Percentiles rank a stretch among this genome's conserved stretches.
Conservation (phyloP, 2,888 invertebrate species). For the Hyles lineata region DNA sequence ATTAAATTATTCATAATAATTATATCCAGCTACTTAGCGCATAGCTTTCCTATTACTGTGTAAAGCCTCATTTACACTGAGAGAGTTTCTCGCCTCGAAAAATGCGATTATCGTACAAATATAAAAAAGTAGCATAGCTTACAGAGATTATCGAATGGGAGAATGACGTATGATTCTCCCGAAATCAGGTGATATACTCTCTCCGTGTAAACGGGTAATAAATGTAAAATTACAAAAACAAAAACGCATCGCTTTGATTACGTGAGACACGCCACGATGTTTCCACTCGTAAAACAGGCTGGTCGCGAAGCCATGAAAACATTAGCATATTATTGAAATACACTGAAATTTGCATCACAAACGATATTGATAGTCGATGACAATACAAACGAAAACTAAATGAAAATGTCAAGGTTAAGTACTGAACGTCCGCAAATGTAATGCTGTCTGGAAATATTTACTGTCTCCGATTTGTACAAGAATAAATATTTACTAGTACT, state of each 20-base stretch:
- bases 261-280: not conserved
- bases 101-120: too few species aligned
- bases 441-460: not conserved
- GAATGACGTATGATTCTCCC: too few species aligned
- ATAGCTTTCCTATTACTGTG: too few species aligned
- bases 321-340: constrained; percentile 76
- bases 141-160: too few species aligned
- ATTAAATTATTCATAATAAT: not conserved
- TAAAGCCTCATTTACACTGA: too few species aligned
- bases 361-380: constrained; percentile 62
- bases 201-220: too few species aligned
- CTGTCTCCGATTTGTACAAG: not conserved
- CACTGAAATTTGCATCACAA: constrained; percentile 71
- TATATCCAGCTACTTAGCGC: too few species aligned
- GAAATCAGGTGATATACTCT: too few species aligned
- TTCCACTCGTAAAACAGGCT: constrained; percentile 38
- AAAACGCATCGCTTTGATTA: not conserved
- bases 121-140: too few species aligned
- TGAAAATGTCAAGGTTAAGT: constrained; percentile 40
- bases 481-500: not conserved
- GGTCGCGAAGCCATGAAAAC: constrained; percentile 52
- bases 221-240: too few species aligned
- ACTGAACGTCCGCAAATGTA: not conserved
- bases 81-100: too few species aligned
- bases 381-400: constrained; percentile 54